These are phyloP conservation scores for Cherax quadricarinatus DNA, from an alignment of 1,140 invertebrate genomes.

Conservation along the genomic window DNA sequence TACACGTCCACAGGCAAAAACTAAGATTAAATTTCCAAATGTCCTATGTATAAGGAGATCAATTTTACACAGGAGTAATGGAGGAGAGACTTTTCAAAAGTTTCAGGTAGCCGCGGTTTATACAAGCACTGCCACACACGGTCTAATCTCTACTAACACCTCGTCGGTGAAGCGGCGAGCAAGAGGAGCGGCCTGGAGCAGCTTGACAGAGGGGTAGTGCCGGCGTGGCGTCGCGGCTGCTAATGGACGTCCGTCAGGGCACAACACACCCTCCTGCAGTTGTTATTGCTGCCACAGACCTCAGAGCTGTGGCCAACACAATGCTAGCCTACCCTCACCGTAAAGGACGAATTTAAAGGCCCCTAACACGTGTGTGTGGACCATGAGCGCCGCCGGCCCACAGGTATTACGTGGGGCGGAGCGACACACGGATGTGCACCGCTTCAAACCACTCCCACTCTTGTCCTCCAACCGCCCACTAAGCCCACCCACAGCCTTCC, in stretches of 20 bases:
- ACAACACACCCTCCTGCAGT: background rate
- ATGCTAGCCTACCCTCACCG: background rate
- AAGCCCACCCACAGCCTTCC: conserved; percentile 44
- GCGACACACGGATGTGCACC: conserved; percentile 52
- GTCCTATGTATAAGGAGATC: too few relatives aligned
- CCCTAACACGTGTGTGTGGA: conserved; percentile 22
- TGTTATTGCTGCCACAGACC: conserved; percentile 38
- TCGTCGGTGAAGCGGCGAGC: too few relatives aligned
- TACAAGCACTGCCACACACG: too few relatives aligned
- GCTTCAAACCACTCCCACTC: conserved; percentile 59
- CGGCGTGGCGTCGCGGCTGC: conserved; percentile 16
- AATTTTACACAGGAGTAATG: too few relatives aligned
- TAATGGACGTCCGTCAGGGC: conserved; percentile 32
- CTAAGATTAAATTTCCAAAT: too few relatives aligned
- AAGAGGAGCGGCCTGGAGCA: background rate
- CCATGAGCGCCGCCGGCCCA: conserved; percentile 48
- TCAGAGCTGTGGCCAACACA: conserved; percentile 5
- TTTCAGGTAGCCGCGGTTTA: too few relatives aligned
- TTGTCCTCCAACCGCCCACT: conserved; percentile 34
- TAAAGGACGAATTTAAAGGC: background rate
- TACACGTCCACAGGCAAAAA: too few relatives aligned
- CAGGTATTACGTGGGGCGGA: conserved; percentile 52
- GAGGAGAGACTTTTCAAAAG: too few relatives aligned
- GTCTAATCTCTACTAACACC: too few relatives aligned
- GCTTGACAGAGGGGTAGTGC: conserved; percentile 1